Conservation (phyloP, 2,888 invertebrate genomes). For the Eristalinus sepulchralis region DNA sequence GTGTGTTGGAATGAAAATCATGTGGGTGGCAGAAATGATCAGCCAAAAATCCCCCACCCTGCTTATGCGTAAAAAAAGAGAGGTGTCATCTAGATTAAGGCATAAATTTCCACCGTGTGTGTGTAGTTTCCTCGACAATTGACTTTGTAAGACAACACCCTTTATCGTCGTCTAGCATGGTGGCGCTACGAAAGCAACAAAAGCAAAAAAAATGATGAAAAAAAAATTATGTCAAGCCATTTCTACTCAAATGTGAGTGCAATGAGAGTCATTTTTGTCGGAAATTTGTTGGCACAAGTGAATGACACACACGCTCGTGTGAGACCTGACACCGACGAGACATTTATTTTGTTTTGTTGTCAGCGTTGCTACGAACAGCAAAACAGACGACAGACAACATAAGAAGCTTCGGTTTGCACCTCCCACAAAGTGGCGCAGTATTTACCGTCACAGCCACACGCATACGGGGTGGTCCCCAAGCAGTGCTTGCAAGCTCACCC, state of each 20-base stretch:
- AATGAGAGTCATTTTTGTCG: too few species aligned
- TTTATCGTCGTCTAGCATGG: neutral
- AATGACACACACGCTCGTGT: constrained; percentile 2
- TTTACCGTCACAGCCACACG: neutral
- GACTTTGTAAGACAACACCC: too few species aligned
- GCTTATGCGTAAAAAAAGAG: too few species aligned
- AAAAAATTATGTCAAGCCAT: too few species aligned
- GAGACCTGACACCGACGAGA: constrained; percentile 1
- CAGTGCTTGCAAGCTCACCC: neutral
- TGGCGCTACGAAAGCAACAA: neutral
- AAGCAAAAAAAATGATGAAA: neutral
- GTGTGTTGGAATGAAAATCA: too few species aligned
- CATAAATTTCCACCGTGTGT: too few species aligned
- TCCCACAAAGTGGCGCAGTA: constrained; percentile 28
- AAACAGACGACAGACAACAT: neutral
- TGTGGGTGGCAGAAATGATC: too few species aligned
- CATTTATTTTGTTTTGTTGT: neutral
- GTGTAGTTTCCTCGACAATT: too few species aligned
- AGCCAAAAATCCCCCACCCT: too few species aligned
- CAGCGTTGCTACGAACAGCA: neutral
- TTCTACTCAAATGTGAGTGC: too few species aligned
- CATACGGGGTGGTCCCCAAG: constrained; percentile 28
- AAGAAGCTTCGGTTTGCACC: constrained; percentile 34
- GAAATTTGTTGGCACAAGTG: constrained; percentile 19
- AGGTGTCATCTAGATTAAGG: too few species aligned